A percentile compares a stretch with the other conserved stretches of the same genome.
Evolutionary conservation across 2,888 invertebrate species (phyloP).

Genomic region (Lasioglossum villosulum): DNA sequence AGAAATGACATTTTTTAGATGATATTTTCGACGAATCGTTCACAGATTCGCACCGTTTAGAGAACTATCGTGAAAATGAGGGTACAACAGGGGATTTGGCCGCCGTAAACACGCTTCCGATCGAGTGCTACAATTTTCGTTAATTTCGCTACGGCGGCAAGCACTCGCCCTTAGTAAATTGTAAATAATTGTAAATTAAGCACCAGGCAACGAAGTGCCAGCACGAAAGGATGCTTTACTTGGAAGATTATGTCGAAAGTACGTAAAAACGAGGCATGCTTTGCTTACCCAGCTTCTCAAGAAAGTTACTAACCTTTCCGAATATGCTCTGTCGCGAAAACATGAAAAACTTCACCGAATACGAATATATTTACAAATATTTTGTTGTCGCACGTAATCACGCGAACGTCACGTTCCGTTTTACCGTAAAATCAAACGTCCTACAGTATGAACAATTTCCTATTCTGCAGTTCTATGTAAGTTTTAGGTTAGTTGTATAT

Average conservation of each 20-base stretch:
- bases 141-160: constrained; percentile 66
- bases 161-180: constrained; percentile 71
- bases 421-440: constrained; percentile 21
- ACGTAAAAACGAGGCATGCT: constrained; percentile 85
- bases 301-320: constrained; percentile 74
- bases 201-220: constrained; percentile 67
- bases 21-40: constrained; percentile 37
- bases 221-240: constrained; percentile 93
- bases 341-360: constrained; percentile 34
- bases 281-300: constrained; percentile 62
- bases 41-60: constrained; percentile 51
- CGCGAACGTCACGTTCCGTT: constrained; percentile 20
- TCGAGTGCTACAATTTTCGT: constrained; percentile 74
- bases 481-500: constrained; percentile 74
- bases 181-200: constrained; percentile 71
- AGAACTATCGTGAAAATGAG: constrained; percentile 66
- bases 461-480: constrained; percentile 21
- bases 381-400: constrained; percentile 12
- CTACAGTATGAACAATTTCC: constrained; percentile 15
- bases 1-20: constrained; percentile 52
- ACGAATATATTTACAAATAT: constrained; percentile 40
- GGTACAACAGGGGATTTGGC: constrained; percentile 74
- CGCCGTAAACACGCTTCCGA: constrained; percentile 78
- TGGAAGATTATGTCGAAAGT: constrained; percentile 99
- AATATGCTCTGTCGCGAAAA: constrained; percentile 56